Conservation (phyloP, 2,888 invertebrate species). For the Tetramorium bicarinatum region DNA sequence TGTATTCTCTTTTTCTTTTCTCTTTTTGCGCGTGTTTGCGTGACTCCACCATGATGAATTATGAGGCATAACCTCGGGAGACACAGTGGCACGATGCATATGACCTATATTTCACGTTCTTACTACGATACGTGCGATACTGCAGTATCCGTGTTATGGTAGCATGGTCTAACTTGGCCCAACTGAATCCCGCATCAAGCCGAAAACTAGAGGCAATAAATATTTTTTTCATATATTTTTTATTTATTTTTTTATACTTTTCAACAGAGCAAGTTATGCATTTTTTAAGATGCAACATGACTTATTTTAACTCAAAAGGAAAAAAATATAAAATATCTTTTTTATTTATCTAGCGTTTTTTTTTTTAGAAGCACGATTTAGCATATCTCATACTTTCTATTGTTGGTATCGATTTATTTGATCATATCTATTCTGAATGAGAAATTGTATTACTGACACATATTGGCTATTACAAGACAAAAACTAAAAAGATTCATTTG, state of each 20-base stretch:
- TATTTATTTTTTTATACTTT: conserved; percentile 10
- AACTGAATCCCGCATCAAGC: conserved; percentile 22
- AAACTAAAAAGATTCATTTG: not conserved
- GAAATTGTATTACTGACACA: not conserved
- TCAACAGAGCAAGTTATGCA: not conserved
- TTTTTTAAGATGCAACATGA: not conserved
- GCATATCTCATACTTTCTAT: not conserved
- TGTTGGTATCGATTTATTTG: not conserved
- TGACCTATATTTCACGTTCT: conserved; percentile 75
- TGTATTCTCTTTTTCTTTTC: conserved; percentile 50
- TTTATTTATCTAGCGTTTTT: not conserved
- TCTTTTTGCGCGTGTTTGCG: conserved; percentile 27
- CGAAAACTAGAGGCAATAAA: conserved; percentile 25
- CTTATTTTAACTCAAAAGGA: not conserved
- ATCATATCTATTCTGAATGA: not conserved
- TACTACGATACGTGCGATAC: conserved; percentile 67
- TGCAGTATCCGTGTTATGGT: conserved; percentile 54
- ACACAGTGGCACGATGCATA: conserved; percentile 69
- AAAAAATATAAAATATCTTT: not conserved
- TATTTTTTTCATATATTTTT: not conserved
- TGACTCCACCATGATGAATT: conserved; percentile 70
- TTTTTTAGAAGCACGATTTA: not conserved
- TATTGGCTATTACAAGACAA: not conserved
- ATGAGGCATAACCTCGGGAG: conserved; percentile 75
- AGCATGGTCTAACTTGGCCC: conserved; percentile 60